Evolutionary conservation across 2,113 vertebrate genomes (phyloP), one percentile per base, ranked within the genome.

Genomic region (Raja brachyura): DNA sequence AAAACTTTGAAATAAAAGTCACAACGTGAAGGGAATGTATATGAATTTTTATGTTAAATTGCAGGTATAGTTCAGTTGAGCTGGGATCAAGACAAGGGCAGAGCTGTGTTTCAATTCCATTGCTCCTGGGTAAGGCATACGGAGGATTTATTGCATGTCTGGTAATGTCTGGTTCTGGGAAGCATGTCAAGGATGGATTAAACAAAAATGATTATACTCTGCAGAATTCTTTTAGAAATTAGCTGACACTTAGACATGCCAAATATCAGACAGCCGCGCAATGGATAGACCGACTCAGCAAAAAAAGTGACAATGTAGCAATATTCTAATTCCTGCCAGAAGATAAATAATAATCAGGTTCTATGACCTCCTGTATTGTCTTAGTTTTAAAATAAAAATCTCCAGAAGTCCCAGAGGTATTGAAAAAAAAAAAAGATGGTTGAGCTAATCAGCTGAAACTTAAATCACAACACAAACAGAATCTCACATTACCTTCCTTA

Each of bases 281-380:
- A 92, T 28, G 48, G 88, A 92, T 92, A 39, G 22, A 74, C 22
- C 13, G 18, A 92, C 54, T 92, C 66, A 92, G 90, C 33, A 73
- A 70, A 73, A 70, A 73, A 73, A 63, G n/a, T 73, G 90, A 48
- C 48, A 20, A 74, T 48, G 33, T 73, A 92, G 48, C 66, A 28
- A 73, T 74, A 48, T 70, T 48, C 33, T 92, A 92, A 92, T 92
- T 92, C 68, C 73, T 28, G 90, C 90, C 90, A 92, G 9, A 33
- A 73, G 68, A 48, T 22, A 39, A 68, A 92, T 28, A 74, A 73
- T 39, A 74, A 92, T 28, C 90, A 22, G 90, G 39, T 92, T 74
- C 66, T 2, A 73, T 92, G 48, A 73, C 39, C 68, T 74, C 90
- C 4, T 92, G 90, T 14, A 33, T 92, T 66, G 66, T 74, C 33